phyloP scores from a whole-genome alignment of 92 coral and sea anemone species.

The Zoanthus solanderi region DNA sequence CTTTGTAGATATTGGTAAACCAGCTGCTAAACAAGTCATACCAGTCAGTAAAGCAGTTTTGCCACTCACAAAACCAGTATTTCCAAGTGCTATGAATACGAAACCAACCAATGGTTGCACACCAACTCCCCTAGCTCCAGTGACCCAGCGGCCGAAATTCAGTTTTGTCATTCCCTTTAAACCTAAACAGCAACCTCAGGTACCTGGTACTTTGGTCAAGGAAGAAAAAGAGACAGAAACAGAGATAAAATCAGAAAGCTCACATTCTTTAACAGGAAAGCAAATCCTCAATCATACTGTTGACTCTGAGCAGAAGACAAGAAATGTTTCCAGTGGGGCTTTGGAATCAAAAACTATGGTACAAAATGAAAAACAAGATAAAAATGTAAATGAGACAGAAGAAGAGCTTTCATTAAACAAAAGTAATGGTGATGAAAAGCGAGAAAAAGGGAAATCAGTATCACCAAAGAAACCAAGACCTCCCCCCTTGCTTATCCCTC shows the following conservation, averaged over 20 bases:
- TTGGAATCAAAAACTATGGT: not conserved
- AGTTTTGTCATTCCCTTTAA: slow-evolving; percentile 60
- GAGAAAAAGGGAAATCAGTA: slow-evolving; percentile 49
- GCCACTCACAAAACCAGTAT: slow-evolving; percentile 34
- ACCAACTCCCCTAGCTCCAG: slow-evolving; percentile 60
- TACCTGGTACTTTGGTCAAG: slow-evolving; percentile 1
- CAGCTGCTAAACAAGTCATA: slow-evolving; percentile 70
- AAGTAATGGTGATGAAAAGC: slow-evolving; percentile 15
- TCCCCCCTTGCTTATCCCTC: slow-evolving; percentile 83
- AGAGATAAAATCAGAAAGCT: slow-evolving; percentile 6
- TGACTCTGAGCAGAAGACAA: slow-evolving; percentile 4
- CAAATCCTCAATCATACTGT: not conserved
- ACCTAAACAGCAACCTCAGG: slow-evolving; percentile 32
- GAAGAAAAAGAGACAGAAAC: slow-evolving; percentile 43
- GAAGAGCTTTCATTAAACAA: slow-evolving; percentile 60
- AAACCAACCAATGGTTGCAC: slow-evolving; percentile 55
- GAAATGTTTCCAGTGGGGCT: not conserved
- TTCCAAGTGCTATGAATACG: slow-evolving; percentile 64
- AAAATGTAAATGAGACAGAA: not conserved
- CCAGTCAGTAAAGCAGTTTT: slow-evolving; percentile 59
- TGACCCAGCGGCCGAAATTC: slow-evolving; percentile 67
- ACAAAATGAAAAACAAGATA: slow-evolving; percentile 15
- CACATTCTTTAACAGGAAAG: not conserved
- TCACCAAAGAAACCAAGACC: slow-evolving; percentile 89
- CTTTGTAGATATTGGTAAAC: slow-evolving; percentile 72